Percentiles rank a stretch among this genome's conserved stretches.
Conservation (phyloP, 37 sponge, comb jelly and placozoan genomes). For the Mnemiopsis leidyi region DNA sequence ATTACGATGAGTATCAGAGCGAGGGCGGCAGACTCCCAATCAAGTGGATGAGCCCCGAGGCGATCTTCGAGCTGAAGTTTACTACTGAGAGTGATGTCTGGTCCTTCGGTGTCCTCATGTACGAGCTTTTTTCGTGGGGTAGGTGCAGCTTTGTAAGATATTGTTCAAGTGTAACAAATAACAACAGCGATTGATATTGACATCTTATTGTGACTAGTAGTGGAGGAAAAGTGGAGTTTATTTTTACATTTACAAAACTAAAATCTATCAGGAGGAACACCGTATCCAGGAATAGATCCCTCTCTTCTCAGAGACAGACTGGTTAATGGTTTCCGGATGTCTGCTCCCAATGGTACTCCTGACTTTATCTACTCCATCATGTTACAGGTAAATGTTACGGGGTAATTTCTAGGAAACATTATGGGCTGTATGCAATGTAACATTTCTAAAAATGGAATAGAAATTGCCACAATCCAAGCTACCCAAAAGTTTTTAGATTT, state of each 20-base stretch:
- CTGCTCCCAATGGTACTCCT: conserved; percentile 18
- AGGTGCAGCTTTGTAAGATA: too few relatives aligned
- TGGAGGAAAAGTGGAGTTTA: too few relatives aligned
- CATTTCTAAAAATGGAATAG: too few relatives aligned
- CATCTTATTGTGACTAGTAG: too few relatives aligned
- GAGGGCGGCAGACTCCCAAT: conserved; percentile 32
- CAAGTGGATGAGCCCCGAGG: conserved; percentile 55
- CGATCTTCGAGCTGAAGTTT: conserved; percentile 44
- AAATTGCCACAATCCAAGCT: too few relatives aligned
- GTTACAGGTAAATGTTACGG: not conserved
- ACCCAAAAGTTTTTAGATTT: too few relatives aligned
- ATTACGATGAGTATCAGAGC: conserved; percentile 55
- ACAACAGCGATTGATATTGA: too few relatives aligned
- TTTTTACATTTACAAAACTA: too few relatives aligned
- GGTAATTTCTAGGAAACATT: too few relatives aligned
- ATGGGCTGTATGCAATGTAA: too few relatives aligned
- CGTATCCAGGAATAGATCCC: conserved; percentile 32
- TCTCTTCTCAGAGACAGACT: conserved; percentile 16
- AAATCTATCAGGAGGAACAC: not conserved
- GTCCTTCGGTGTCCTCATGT: not conserved
- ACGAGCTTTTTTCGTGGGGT: conserved; percentile 58
- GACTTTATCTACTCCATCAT: conserved; percentile 49
- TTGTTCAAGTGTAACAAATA: too few relatives aligned
- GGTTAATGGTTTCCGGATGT: conserved; percentile 23
- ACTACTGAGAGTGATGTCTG: conserved; percentile 52